Percentiles rank a stretch among this genome's conserved stretches.
phyloP scores from a whole-genome alignment of 2,888 invertebrate genomes.

The Sinotaia quadrata region DNA sequence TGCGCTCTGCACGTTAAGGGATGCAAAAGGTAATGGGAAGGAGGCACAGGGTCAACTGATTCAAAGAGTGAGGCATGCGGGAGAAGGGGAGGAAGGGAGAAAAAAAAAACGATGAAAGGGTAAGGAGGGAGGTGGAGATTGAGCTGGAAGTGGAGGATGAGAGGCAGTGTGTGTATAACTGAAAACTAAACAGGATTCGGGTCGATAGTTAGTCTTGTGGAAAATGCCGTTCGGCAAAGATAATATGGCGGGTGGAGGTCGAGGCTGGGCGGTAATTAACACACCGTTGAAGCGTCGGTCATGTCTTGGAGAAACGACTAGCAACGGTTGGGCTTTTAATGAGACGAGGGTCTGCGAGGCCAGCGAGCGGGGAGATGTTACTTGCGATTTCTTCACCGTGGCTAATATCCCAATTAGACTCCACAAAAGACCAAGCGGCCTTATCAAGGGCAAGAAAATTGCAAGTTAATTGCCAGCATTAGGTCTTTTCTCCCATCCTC shows the following conservation, averaged over 20 bases:
- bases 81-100: too few relatives aligned
- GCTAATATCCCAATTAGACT: slow-evolving; percentile 32
- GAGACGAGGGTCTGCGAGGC: slow-evolving; percentile 14
- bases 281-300: too few relatives aligned
- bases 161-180: slow-evolving; percentile 10
- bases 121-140: neutral
- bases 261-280: slow-evolving; percentile 27
- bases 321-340: slow-evolving; percentile 13
- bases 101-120: slow-evolving; percentile 3
- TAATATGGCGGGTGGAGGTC: slow-evolving; percentile 20
- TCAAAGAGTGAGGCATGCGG: too few relatives aligned
- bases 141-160: neutral
- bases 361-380: neutral
- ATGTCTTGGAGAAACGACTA: neutral
- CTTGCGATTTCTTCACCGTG: slow-evolving; percentile 14
- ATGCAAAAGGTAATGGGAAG: too few relatives aligned
- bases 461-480: slow-evolving; percentile 37
- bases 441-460: slow-evolving; percentile 36
- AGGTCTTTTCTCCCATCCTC: slow-evolving; percentile 22
- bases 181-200: slow-evolving; percentile 21
- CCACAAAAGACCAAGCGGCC: slow-evolving; percentile 33
- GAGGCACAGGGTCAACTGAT: too few relatives aligned
- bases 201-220: slow-evolving; percentile 12
- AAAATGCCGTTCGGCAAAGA: slow-evolving; percentile 23
- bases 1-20: too few relatives aligned